A percentile compares a stretch with the other conserved stretches of the same genome.
Evolutionary conservation across 2,113 vertebrate genomes (phyloP).

Genomic region (Notothenia coriiceps): DNA sequence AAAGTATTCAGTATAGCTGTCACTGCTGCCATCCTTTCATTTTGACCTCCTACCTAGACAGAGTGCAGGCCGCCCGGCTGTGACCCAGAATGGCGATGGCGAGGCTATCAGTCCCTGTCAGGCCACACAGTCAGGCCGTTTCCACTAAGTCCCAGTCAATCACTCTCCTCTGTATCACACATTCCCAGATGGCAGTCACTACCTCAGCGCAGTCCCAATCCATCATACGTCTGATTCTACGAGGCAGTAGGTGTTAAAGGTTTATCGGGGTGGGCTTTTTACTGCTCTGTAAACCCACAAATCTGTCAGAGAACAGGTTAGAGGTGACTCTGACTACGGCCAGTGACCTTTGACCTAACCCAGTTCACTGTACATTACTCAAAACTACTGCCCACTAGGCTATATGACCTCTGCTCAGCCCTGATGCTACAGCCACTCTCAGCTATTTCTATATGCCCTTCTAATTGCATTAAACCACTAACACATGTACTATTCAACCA

Average conservation of each 20-base stretch:
- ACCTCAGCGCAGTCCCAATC: conserved; percentile 50
- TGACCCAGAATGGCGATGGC: conserved; percentile 61
- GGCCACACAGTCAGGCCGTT: conserved; percentile 46
- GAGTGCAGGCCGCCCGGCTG: conserved; percentile 33
- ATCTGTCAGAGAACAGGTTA: conserved; percentile 44
- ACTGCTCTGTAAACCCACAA: conserved; percentile 35
- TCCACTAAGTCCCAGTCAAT: conserved; percentile 67
- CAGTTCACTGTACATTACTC: conserved; percentile 61
- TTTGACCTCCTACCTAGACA: conserved; percentile 39
- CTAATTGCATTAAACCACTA: not conserved
- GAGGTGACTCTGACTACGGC: conserved; percentile 50
- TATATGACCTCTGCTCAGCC: conserved; percentile 35
- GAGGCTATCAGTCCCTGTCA: conserved; percentile 66
- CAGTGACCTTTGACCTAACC: conserved; percentile 50
- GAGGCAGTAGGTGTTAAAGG: conserved; percentile 44
- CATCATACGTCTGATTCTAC: conserved; percentile 57
- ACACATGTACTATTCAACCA: not conserved
- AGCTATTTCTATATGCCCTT: conserved; percentile 33
- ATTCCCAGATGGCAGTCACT: conserved; percentile 58
- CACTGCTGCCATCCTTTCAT: conserved; percentile 19
- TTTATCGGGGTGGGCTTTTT: conserved; percentile 28
- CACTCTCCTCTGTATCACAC: conserved; percentile 61
- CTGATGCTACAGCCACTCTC: conserved; percentile 23
- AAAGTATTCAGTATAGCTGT: conserved; percentile 2
- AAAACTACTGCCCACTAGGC: conserved; percentile 33